Evolutionary conservation across 2,888 invertebrate species (phyloP).

Genomic region (Pyrrhia umbra): DNA sequence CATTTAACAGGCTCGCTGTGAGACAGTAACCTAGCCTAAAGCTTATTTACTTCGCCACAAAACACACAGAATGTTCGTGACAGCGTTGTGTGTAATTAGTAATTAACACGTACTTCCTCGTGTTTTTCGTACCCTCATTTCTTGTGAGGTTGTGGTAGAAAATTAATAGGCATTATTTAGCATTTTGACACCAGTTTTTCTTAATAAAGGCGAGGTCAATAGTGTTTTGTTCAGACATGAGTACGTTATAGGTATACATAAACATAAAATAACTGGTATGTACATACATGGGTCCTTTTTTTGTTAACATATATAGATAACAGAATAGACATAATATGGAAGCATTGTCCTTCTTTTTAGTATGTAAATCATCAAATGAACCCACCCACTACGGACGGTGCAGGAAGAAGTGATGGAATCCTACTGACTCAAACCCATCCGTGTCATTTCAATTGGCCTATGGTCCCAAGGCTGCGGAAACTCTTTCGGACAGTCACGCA

Average conservation of each 20-base stretch:
- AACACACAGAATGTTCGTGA: conserved; percentile 45
- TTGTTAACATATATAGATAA: too few species aligned
- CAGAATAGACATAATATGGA: too few species aligned
- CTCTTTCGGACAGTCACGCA: too few species aligned
- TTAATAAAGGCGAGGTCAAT: conserved; percentile 8
- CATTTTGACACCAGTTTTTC: conserved; percentile 31
- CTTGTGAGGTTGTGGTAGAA: conserved; percentile 23
- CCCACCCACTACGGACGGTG: too few species aligned
- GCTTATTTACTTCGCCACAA: conserved; percentile 51
- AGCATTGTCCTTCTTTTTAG: too few species aligned
- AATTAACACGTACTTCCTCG: conserved; percentile 47
- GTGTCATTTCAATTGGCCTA: too few species aligned
- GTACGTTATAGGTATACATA: neutral
- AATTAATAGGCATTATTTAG: conserved; percentile 42
- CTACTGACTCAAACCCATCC: too few species aligned
- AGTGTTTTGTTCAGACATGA: neutral
- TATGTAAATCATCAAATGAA: too few species aligned
- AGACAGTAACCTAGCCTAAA: conserved; percentile 23
- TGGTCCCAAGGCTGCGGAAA: too few species aligned
- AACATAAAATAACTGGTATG: too few species aligned
- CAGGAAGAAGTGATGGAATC: too few species aligned
- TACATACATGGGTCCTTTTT: too few species aligned
- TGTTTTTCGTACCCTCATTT: conserved; percentile 29
- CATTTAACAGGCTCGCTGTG: conserved; percentile 19
- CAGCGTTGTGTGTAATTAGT: conserved; percentile 50